Evolutionary conservation across 2,113 vertebrate genomes (phyloP), one percentile per base, ranked within the genome.

Genomic region (Chloropsis hardwickii): DNA sequence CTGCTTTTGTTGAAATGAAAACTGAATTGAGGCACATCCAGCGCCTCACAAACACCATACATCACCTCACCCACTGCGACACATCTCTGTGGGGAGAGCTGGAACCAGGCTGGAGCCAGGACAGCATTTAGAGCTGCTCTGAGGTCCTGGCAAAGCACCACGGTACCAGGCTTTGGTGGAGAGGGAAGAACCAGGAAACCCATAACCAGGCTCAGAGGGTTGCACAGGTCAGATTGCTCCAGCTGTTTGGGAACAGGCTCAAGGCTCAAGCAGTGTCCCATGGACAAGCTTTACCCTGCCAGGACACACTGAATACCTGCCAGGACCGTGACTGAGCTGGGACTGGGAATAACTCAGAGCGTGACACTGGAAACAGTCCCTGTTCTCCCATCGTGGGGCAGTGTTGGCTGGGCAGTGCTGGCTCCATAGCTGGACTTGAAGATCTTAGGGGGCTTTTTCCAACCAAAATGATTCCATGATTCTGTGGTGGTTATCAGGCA

Each of bases 141-240:
- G 33, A 29, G 33, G 11, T 21, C n/a, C 42, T 47, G 64, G 64
- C 42, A 57, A 39, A 40, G 53, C 53, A 81, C 28, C 51, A 33
- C 8, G 4, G 22, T 5, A 58, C 1, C 0, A 0, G 19, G 19
- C 40, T 44, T 62, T 62, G 12, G 2, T 6, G 6, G 66, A 73
- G 19, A 69, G 33, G 10, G 27, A 64, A 13, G 25, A 44, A 61
- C 11, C 18, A 17, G 48, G 22, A 22, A 62, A 78, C 10, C 14
- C 31, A 16, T 5, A 6, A 4, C 7, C 77, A 78, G 23, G 56
- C 33, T 61, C 40, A 56, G 54, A 64, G 39, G 24, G 19, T 10
- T 47, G 40, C 7, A 13, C 17, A 62, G n/a, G 39, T 28, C 56
- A 47, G 27, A 73, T 3, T 42, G 60, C 48, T 57, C 54, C 81